Conservation (phyloP, 2,113 vertebrate species). For the human (Homo sapiens) region GRCh38 chr3:133445001-133445500, state of each 20-base stretch:
- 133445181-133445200: background rate
- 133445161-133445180: background rate
- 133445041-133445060: background rate
- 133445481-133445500: background rate
- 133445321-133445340: background rate
- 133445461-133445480: background rate
- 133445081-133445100: background rate
- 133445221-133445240: background rate
- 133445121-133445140: too few species aligned
- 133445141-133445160: background rate
- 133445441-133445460: background rate
- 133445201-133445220: background rate
- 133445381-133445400: background rate
- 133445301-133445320: background rate
- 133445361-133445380: background rate
- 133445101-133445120: background rate
- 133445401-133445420: background rate
- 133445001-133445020: background rate
- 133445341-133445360: accelerated
- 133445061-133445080: background rate
- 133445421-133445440: background rate
- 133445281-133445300: background rate
- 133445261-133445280: background rate
- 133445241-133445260: background rate
- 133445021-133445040: background rate